Evolutionary conservation across 2,888 invertebrate genomes (phyloP).

Genomic region (Hylaea fasciaria): DNA sequence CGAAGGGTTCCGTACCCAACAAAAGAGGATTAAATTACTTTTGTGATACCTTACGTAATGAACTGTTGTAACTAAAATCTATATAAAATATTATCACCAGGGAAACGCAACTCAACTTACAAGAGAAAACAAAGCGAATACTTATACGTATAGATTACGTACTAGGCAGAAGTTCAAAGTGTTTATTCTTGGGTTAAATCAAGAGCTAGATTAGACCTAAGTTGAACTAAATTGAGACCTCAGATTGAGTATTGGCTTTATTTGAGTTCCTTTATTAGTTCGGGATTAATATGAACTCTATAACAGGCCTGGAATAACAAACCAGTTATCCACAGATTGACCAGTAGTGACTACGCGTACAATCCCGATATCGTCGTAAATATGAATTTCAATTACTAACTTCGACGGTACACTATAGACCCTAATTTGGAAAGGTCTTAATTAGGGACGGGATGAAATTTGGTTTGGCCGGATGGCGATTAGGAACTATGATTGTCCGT

Average conservation of each 20-base stretch:
- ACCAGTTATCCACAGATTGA: constrained; percentile 20
- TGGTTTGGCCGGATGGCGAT: constrained; percentile 1
- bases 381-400: constrained; percentile 46
- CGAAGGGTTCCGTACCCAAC: constrained; percentile 43
- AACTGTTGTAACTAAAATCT: constrained; percentile 35
- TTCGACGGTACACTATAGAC: constrained; percentile 39
- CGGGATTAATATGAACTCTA: constrained; percentile 7
- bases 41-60: constrained; percentile 42
- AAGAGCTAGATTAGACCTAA: too few species aligned
- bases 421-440: constrained; percentile 39
- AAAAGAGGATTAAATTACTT: constrained; percentile 59
- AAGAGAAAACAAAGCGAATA: background rate
- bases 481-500: background rate
- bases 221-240: background rate
- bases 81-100: too few species aligned
- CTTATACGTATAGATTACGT: too few species aligned
- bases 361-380: constrained; percentile 38
- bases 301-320: constrained; percentile 20
- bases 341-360: constrained; percentile 27
- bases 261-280: constrained; percentile 16
- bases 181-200: too few species aligned
- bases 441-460: constrained; percentile 12
- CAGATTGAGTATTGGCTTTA: background rate
- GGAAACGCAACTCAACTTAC: too few species aligned
- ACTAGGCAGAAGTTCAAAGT: too few species aligned